Percentiles rank a stretch among this genome's conserved stretches.
Evolutionary conservation across 2,888 invertebrate genomes (phyloP).

Genomic region (Tetheella fluctuosa): DNA sequence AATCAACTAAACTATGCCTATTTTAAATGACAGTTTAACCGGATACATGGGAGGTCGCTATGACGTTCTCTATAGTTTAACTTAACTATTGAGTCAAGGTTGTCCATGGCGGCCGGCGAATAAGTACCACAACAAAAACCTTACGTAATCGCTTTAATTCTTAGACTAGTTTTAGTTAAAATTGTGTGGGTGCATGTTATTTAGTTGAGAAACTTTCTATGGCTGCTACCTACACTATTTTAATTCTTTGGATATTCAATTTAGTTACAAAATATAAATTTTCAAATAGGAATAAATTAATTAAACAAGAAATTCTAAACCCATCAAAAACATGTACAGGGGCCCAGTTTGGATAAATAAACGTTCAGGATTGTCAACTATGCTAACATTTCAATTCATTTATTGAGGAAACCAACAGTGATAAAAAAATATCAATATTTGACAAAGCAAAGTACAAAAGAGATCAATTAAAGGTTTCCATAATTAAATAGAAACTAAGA

Average conservation of each 20-base stretch:
- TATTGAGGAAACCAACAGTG: no score
- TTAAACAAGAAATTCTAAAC: no score
- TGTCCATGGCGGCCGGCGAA: not conserved
- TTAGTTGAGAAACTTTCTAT: not conserved
- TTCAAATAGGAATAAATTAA: no score
- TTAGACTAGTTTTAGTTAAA: not conserved
- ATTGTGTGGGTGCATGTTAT: not conserved
- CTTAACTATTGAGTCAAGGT: not conserved
- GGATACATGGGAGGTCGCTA: not conserved
- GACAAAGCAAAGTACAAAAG: no score
- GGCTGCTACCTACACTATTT: not conserved
- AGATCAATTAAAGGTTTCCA: no score
- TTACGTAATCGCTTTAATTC: slow-evolving; percentile 8
- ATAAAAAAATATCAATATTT: no score
- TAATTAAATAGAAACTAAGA: no score
- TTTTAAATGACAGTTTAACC: not conserved
- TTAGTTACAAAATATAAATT: not conserved
- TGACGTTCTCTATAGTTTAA: slow-evolving; percentile 2
- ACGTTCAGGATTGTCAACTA: no score
- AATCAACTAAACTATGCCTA: slow-evolving; percentile 2
- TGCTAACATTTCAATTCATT: no score
- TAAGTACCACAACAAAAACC: slow-evolving; percentile 2
- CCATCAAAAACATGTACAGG: no score
- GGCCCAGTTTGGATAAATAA: no score
- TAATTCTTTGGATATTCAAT: not conserved